phyloP scores from a whole-genome alignment of 2,888 invertebrate genomes.

The Tanytarsus gracilentus region DNA sequence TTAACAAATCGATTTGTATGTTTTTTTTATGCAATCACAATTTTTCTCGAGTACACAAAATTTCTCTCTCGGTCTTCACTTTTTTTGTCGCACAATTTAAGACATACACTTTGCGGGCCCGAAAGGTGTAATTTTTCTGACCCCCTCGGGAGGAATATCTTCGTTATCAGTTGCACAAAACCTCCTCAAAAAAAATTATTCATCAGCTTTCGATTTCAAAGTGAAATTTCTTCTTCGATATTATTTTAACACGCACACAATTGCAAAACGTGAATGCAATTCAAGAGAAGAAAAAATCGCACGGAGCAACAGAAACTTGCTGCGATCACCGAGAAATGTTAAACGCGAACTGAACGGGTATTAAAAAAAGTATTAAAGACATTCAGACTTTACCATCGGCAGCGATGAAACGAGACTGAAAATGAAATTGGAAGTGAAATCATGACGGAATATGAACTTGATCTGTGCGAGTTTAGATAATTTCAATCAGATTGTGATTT shows the following conservation, averaged over 20 bases:
- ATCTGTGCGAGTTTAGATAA: not conserved
- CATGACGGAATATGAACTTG: not conserved
- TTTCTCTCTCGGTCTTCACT: not conserved
- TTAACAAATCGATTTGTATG: constrained; percentile 12
- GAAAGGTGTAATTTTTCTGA: not conserved
- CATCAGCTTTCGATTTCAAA: constrained; percentile 23
- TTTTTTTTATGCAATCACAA: constrained; percentile 23
- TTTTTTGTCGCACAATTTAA: not conserved
- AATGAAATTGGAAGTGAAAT: too few relatives aligned
- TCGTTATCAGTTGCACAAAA: not conserved
- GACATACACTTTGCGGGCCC: not conserved
- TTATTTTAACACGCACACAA: constrained; percentile 5
- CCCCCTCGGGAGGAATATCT: not conserved
- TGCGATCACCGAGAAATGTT: not conserved
- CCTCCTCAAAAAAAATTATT: not conserved
- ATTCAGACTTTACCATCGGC: too few relatives aligned
- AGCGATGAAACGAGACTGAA: too few relatives aligned
- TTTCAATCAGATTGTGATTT: constrained; percentile 16
- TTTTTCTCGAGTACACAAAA: constrained; percentile 10
- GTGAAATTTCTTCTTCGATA: constrained; percentile 13
- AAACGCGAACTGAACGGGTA: not conserved
- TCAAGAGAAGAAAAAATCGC: not conserved
- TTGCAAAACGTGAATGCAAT: not conserved
- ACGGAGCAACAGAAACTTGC: not conserved
- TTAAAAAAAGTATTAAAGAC: not conserved